These are phyloP conservation scores for Xylocampa areola DNA, from an alignment of 2,888 invertebrate species.

Conservation along the genomic window DNA sequence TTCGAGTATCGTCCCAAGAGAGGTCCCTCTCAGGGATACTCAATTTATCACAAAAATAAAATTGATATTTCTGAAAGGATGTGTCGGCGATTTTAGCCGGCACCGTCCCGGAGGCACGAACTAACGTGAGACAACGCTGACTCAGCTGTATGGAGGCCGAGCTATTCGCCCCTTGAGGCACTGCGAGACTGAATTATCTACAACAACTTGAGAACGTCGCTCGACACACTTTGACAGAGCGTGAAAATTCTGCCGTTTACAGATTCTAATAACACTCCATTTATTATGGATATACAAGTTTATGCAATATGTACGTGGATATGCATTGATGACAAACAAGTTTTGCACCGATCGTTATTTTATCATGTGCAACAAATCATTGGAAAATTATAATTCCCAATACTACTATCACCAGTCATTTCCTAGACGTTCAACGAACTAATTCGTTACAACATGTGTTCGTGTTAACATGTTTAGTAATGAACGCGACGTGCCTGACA, in stretches of 20 bases:
- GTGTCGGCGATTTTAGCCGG: constrained; percentile 45
- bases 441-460: constrained; percentile 19
- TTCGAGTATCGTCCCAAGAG: no score
- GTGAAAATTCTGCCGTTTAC: background rate
- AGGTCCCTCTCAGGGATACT: no score
- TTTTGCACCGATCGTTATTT: background rate
- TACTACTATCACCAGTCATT: constrained; percentile 7
- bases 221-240: constrained; percentile 31
- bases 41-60: constrained; percentile 39
- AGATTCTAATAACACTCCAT: background rate
- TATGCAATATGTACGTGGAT: constrained; percentile 6
- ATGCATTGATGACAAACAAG: background rate
- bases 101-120: constrained; percentile 43
- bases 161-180: constrained; percentile 49
- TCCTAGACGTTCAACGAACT: constrained; percentile 42
- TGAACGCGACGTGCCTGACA: constrained; percentile 23
- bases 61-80: constrained; percentile 39
- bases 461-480: constrained; percentile 22
- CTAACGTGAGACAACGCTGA: constrained; percentile 46
- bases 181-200: constrained; percentile 49
- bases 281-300: constrained; percentile 3
- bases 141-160: constrained; percentile 48
- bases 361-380: constrained; percentile 6
- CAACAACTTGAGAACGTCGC: constrained; percentile 25
- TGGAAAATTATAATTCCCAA: constrained; percentile 7